Percentiles rank a stretch among this genome's conserved stretches.
Evolutionary conservation across 2,113 vertebrate genomes (phyloP).

Genomic region (Mohoua ochrocephala): DNA sequence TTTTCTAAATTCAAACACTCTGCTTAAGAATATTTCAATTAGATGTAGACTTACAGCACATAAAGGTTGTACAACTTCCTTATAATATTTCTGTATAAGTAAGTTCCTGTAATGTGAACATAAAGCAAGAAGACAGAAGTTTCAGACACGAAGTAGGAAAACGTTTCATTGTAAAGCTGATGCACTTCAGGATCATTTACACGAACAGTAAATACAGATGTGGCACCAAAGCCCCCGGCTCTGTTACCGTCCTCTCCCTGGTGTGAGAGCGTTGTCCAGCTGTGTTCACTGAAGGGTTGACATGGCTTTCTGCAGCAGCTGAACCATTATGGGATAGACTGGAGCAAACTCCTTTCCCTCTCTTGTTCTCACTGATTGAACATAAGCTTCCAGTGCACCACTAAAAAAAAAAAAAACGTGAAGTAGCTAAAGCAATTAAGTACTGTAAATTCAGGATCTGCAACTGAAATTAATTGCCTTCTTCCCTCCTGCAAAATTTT

Average conservation of each 20-base stretch:
- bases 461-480: background rate
- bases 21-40: background rate
- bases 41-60: background rate
- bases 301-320: constrained; percentile 87
- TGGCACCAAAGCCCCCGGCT: background rate
- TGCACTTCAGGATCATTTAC: background rate
- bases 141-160: background rate
- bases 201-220: accelerated
- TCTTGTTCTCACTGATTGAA: constrained; percentile 87
- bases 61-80: background rate
- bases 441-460: background rate
- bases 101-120: background rate
- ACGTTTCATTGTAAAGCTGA: background rate
- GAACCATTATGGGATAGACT: constrained; percentile 94
- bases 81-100: background rate
- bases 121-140: background rate
- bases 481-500: background rate
- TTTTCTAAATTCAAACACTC: background rate
- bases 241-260: accelerated
- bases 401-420: constrained; percentile 45
- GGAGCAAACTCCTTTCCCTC: constrained; percentile 93
- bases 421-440: background rate
- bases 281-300: constrained; percentile 51
- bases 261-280: accelerated
- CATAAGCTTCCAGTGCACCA: constrained; percentile 91